A percentile compares a stretch with the other conserved stretches of the same genome.
Conservation (phyloP, 2,888 invertebrate species). For the Agonum fuliginosum region DNA sequence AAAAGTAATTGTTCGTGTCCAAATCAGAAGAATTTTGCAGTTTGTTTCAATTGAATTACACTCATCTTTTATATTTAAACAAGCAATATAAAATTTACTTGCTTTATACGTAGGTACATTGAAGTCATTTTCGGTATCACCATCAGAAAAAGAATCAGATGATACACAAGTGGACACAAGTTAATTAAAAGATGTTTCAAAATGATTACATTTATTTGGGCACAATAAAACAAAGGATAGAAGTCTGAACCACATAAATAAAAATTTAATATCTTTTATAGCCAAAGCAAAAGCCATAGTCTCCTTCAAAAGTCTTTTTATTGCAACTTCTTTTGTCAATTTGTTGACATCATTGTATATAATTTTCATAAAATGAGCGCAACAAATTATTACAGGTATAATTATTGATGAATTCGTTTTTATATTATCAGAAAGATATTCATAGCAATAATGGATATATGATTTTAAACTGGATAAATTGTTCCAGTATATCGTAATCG, state of each 20-base stretch:
- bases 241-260: neutral
- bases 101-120: conserved; percentile 1
- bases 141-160: neutral
- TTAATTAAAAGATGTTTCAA: neutral
- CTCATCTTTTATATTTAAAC: neutral
- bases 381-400: conserved; percentile 8
- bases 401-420: neutral
- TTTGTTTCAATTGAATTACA: neutral
- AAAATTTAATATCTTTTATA: neutral
- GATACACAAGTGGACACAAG: neutral
- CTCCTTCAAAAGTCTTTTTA: conserved; percentile 11
- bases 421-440: neutral
- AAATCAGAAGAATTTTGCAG: no score
- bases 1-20: conserved; percentile 5
- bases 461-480: conserved; percentile 4
- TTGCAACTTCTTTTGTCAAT: neutral
- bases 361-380: conserved; percentile 26
- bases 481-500: conserved; percentile 12
- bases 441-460: conserved; percentile 13
- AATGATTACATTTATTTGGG: neutral
- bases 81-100: neutral
- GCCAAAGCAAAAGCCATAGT: conserved; percentile 10
- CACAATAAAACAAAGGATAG: neutral
- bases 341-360: neutral
- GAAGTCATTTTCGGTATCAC: neutral